A percentile compares a stretch with the other conserved stretches of the same genome.
These are phyloP conservation scores for Orussus abietinus DNA, from an alignment of 1,140 invertebrate genomes.

Conservation along the genomic window DNA sequence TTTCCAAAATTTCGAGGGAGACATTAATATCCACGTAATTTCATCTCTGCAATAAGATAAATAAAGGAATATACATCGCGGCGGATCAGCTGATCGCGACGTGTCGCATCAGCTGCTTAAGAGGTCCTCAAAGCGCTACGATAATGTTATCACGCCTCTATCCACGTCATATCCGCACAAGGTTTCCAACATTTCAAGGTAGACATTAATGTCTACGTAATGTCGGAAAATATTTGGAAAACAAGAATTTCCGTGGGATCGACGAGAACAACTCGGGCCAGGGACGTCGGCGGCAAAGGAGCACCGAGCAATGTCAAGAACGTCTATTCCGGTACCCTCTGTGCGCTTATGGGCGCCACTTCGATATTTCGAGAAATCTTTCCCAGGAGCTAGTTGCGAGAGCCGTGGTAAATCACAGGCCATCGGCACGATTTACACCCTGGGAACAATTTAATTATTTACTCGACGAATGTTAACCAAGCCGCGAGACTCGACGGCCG, in stretches of 20 bases:
- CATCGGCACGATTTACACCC: too few relatives aligned
- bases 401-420: too few relatives aligned
- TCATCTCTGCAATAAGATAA: too few relatives aligned
- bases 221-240: slow-evolving; percentile 2
- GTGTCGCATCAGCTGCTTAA: slow-evolving; percentile 4
- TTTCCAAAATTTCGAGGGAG: slow-evolving; percentile 1
- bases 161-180: slow-evolving; percentile 1
- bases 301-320: slow-evolving; percentile 16
- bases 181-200: not conserved
- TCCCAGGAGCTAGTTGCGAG: too few relatives aligned
- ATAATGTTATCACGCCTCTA: slow-evolving; percentile 3
- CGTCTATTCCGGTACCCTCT: slow-evolving; percentile 16
- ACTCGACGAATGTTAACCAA: too few relatives aligned
- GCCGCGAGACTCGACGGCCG: too few relatives aligned
- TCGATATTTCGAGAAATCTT: slow-evolving; percentile 8
- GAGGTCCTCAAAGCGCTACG: slow-evolving; percentile 1
- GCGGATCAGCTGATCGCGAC: slow-evolving; percentile 25
- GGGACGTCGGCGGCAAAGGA: not conserved
- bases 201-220: not conserved
- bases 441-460: too few relatives aligned
- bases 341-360: slow-evolving; percentile 6
- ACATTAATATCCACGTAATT: slow-evolving; percentile 9
- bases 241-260: not conserved
- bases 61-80: too few relatives aligned
- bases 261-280: not conserved